Evolutionary conservation across 2,888 invertebrate genomes (phyloP), one percentile per base, ranked within the genome.

Genomic region (Lumbricus terrestris): DNA sequence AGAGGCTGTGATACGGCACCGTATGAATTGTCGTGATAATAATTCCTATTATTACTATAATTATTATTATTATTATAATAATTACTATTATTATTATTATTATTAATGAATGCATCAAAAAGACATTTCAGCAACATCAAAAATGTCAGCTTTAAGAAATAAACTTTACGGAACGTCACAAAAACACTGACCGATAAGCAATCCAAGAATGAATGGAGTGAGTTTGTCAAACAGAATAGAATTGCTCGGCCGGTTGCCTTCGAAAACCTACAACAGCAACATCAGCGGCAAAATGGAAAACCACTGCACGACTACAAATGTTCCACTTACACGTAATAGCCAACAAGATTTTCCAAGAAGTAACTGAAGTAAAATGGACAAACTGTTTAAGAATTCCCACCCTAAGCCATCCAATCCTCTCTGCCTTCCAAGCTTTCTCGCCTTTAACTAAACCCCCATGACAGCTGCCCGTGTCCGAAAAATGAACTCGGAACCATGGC

Each of bases 231-330:
- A 96, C 88, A 99, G 96, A 93, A 99, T 98, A 90, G 98, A 98
- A 95, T 99, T 99, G 34, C 98, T 99, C 83, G 99, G 99, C 18
- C 98, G 96, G 95, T 99, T 99, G 91, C 99, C 99, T 94, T 97
- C 96, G 95, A 99, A 99, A 90, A 98, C 95, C 95, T 95, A 92
- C 15, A 93, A 93, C 40, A 90, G 20, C 40, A 88, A 38, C 88
- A 88, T 2, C 16, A 35, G 85, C 23, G 18, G 20, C n/a, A 47
- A 18, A 40, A 34, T 82, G 47, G 20, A 2, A n/a, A 40, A 33
- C 8, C 33, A 37, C 47, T 11, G 23, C 35, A 6, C 40, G 15
- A 38, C n/a, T 35, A n/a, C n/a, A 89, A 89, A 33, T 38, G 33
- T 38, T 38, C 35, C 29, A 18, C 35, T 89, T 34, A 89, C 13